Percentiles rank a stretch among this genome's conserved stretches.
Conservation (phyloP, 1,140 invertebrate species). For the Zaprionus davidi region DNA sequence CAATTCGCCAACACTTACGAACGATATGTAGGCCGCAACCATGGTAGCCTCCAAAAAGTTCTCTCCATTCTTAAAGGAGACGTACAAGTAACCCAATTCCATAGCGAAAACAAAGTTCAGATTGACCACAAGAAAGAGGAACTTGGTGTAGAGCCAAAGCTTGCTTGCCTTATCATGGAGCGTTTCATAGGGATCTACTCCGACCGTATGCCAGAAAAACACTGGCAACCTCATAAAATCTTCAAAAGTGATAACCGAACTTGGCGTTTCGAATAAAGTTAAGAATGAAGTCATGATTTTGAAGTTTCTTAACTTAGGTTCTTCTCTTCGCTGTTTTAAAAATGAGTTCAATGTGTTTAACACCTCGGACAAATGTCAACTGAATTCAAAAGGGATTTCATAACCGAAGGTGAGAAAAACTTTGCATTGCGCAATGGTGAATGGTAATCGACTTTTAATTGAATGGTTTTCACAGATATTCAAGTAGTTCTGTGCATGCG, state of each 20-base stretch:
- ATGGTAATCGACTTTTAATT: conserved; percentile 7
- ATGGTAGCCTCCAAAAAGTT: conserved; percentile 61
- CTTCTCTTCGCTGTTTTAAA: not conserved
- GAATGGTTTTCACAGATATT: not conserved
- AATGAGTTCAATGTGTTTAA: not conserved
- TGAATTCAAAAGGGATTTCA: conserved; percentile 17
- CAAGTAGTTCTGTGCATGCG: not conserved
- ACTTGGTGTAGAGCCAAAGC: conserved; percentile 1
- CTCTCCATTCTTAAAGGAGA: conserved; percentile 27
- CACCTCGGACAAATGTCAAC: conserved; percentile 19
- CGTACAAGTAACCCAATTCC: conserved; percentile 34
- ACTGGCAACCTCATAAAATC: conserved; percentile 57
- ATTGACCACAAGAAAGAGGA: conserved; percentile 38
- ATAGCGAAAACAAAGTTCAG: conserved; percentile 30
- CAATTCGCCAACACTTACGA: conserved; percentile 46
- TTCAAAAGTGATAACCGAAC: not conserved
- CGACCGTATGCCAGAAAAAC: conserved; percentile 44
- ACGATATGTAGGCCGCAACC: conserved; percentile 61
- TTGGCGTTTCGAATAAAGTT: conserved; percentile 8
- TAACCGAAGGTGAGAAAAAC: not conserved
- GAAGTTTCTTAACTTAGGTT: not conserved
- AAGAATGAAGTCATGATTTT: not conserved
- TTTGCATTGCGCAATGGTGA: not conserved
- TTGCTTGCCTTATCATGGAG: not conserved
- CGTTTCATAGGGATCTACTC: conserved; percentile 48